Conservation (phyloP, 2,113 vertebrate genomes). For the Tachysurus vachellii region DNA sequence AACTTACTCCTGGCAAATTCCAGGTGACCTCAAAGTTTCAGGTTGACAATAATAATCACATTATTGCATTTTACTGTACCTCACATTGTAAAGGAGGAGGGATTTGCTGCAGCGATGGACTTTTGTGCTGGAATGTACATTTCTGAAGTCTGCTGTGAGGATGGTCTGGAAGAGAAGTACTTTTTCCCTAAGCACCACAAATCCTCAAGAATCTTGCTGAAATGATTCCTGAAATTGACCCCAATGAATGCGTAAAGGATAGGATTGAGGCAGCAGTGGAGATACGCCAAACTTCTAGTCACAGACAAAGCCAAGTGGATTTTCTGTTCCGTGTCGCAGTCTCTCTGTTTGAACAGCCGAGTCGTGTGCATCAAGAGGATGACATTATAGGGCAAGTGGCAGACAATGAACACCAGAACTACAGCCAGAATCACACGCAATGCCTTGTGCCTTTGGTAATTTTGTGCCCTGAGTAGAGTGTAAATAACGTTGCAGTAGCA, state of each 20-base stretch:
- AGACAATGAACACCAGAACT: constrained; percentile 81
- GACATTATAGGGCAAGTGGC: constrained; percentile 86
- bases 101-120: constrained; percentile 71
- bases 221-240: constrained; percentile 87
- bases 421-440: constrained; percentile 82
- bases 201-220: constrained; percentile 77
- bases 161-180: constrained; percentile 63
- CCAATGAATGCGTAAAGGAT: constrained; percentile 92
- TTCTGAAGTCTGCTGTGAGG: constrained; percentile 71
- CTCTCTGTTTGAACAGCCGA: constrained; percentile 67
- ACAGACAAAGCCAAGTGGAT: constrained; percentile 58
- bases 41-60: neutral
- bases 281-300: constrained; percentile 81
- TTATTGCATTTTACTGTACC: too few species aligned
- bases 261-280: constrained; percentile 92
- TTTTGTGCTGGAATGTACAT: constrained; percentile 67
- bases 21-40: neutral
- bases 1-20: neutral
- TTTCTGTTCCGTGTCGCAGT: constrained; percentile 64
- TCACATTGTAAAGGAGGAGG: constrained; percentile 78
- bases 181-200: constrained; percentile 76
- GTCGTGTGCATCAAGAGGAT: constrained; percentile 72
- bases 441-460: constrained; percentile 83
- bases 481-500: constrained; percentile 80
- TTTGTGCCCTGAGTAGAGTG: constrained; percentile 78